These are phyloP conservation scores for Nyctibius bracteatus DNA, from an alignment of 2,113 vertebrate species.

Conservation along the genomic window DNA sequence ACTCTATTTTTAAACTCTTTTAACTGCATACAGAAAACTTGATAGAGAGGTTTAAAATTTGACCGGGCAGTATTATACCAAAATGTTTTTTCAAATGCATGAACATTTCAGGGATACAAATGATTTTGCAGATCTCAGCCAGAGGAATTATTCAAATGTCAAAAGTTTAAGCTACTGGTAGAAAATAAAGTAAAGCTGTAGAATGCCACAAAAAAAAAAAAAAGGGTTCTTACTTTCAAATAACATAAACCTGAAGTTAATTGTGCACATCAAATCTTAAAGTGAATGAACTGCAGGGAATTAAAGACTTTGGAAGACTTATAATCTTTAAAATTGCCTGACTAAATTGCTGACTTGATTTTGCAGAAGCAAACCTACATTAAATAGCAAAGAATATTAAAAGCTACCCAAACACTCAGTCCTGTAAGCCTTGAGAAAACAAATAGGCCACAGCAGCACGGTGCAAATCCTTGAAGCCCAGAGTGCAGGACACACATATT, in stretches of 20 bases:
- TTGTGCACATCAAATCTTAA: background rate
- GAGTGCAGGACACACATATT: background rate
- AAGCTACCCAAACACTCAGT: background rate
- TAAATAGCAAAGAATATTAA: background rate
- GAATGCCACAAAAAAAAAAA: background rate
- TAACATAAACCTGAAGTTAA: background rate
- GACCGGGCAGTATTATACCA: background rate
- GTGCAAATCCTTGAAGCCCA: background rate
- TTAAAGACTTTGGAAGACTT: background rate
- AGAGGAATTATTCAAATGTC: slow-evolving; percentile 3
- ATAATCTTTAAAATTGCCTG: background rate
- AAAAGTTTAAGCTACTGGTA: slow-evolving; percentile 7
- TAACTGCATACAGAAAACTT: background rate
- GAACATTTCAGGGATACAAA: background rate
- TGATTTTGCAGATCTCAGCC: slow-evolving; percentile 1
- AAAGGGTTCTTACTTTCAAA: background rate
- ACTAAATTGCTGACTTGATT: background rate
- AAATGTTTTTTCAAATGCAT: background rate
- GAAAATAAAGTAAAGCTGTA: background rate
- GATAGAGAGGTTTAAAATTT: background rate
- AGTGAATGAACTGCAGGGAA: background rate
- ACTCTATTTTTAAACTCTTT: slow-evolving; percentile 44
- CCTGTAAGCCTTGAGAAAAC: background rate
- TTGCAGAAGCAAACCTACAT: background rate
- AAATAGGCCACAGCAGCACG: rapidly evolving